Evolutionary conservation across 2,888 invertebrate species (phyloP).

Genomic region (Drosophila sordidula): DNA sequence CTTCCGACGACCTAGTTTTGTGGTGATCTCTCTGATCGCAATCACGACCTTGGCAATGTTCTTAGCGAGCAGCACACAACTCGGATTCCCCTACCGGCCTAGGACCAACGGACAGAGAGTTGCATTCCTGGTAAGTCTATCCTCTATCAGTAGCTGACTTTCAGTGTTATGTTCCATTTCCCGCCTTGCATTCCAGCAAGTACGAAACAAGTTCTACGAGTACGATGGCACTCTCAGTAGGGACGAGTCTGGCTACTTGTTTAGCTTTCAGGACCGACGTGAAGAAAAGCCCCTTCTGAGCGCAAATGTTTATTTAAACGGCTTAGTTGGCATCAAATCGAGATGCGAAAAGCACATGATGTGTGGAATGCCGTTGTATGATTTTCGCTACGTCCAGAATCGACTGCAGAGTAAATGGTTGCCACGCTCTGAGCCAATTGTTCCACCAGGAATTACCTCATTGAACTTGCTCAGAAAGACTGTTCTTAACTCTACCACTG

Average conservation of each 20-base stretch:
- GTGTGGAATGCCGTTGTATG: conserved; percentile 72
- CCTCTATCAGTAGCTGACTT: fast-evolving
- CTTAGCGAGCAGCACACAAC: conserved; percentile 83
- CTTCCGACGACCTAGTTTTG: conserved; percentile 53
- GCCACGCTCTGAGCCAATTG: conserved; percentile 51
- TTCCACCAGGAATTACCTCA: conserved; percentile 53
- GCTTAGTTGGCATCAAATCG: conserved; percentile 51
- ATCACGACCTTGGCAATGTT: conserved; percentile 22
- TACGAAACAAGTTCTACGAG: conserved; percentile 85
- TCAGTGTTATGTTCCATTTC: neutral
- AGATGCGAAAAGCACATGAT: conserved; percentile 73
- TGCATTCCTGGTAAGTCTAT: conserved; percentile 84
- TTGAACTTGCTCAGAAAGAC: conserved; percentile 64
- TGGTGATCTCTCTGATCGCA: conserved; percentile 37
- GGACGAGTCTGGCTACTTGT: conserved; percentile 85
- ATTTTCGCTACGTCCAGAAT: conserved; percentile 59
- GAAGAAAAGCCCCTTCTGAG: conserved; percentile 47
- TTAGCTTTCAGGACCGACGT: conserved; percentile 85
- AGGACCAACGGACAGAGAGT: conserved; percentile 84
- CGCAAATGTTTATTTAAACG: conserved; percentile 55
- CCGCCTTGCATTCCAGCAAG: conserved; percentile 83
- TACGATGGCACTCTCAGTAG: conserved; percentile 75
- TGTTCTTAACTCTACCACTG: conserved; percentile 39
- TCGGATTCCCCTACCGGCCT: conserved; percentile 87
- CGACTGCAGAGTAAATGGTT: conserved; percentile 65